Conservation (phyloP, 2,797 vertebrate species). For the Cuniculus paca region DNA sequence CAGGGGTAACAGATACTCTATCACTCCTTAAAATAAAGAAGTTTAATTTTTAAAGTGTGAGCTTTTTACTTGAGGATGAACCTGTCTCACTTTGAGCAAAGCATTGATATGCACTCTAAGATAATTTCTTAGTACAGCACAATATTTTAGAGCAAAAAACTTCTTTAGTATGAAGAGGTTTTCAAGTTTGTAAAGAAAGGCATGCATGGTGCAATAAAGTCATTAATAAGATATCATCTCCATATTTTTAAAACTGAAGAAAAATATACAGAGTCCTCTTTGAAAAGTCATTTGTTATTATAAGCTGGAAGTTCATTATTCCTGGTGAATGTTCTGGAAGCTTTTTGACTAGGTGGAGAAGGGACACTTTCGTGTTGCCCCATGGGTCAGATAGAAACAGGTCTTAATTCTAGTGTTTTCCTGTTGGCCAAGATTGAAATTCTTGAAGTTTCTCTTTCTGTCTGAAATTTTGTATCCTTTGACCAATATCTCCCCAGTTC, state of each 20-base stretch:
- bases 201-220: background rate
- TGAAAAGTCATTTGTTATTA: background rate
- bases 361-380: background rate
- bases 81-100: background rate
- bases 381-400: background rate
- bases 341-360: background rate
- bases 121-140: slow-evolving; percentile 42
- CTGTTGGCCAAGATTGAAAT: background rate
- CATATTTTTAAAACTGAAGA: slow-evolving; percentile 34
- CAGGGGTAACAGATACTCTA: background rate
- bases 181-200: slow-evolving; percentile 38
- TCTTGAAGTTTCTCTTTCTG: background rate
- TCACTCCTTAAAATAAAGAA: slow-evolving; percentile 51
- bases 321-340: background rate
- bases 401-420: background rate
- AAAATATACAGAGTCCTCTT: background rate
- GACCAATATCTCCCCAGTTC: background rate
- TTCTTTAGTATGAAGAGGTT: slow-evolving; percentile 33
- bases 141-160: slow-evolving; percentile 52
- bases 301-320: slow-evolving; percentile 19
- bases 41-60: background rate
- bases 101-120: slow-evolving; percentile 8
- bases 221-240: slow-evolving; percentile 33
- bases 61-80: background rate
- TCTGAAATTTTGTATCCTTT: background rate